Percentiles rank a stretch among this genome's conserved stretches.
Conservation (phyloP, 2,888 invertebrate species). For the Chymomyza fuscimana region DNA sequence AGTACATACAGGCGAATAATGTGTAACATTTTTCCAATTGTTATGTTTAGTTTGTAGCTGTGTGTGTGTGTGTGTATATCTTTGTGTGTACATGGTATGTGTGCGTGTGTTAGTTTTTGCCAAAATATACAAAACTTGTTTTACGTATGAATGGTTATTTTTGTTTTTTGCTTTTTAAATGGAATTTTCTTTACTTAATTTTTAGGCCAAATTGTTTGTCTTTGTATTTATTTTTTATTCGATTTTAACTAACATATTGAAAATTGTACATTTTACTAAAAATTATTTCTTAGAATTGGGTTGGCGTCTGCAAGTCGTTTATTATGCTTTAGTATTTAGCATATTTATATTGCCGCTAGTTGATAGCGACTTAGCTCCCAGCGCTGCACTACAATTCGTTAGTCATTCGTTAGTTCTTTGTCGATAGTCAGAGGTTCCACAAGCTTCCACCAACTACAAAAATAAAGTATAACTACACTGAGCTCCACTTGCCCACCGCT, state of each 20-base stretch:
- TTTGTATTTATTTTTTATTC: neutral
- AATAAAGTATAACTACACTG: no score
- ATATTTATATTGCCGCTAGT: no score
- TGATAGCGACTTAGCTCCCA: no score
- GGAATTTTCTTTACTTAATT: constrained; percentile 10
- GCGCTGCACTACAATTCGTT: no score
- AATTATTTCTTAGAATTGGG: neutral
- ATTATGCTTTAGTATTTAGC: no score
- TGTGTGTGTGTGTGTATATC: constrained; percentile 24
- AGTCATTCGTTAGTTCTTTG: no score
- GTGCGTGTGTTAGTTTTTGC: constrained; percentile 22
- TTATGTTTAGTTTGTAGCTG: constrained; percentile 25
- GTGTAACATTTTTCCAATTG: constrained; percentile 41
- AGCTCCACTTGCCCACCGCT: no score
- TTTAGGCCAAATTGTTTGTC: neutral
- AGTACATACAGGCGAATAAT: constrained; percentile 65
- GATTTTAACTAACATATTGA: neutral
- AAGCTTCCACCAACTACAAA: no score
- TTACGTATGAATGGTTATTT: constrained; percentile 55
- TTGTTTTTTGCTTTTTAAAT: constrained; percentile 23
- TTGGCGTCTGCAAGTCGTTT: neutral
- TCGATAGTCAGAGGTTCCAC: no score
- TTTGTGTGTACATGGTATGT: constrained; percentile 25
- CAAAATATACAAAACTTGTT: constrained; percentile 58
- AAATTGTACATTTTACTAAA: neutral